Evolutionary conservation across 1,140 invertebrate species (phyloP).

Genomic region (Brachionus rubens): DNA sequence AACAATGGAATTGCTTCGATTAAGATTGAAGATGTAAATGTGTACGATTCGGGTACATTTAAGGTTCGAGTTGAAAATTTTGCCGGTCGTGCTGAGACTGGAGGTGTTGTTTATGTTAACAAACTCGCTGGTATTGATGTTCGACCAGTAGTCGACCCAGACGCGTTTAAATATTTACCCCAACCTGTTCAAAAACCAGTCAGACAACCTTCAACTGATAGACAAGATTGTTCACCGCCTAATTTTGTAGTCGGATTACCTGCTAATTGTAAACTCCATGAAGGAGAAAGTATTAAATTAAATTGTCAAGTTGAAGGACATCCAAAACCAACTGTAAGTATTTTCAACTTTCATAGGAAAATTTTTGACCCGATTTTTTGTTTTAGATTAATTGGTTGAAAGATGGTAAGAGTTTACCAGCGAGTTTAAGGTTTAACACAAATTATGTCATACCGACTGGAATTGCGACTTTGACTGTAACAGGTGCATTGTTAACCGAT

Average conservation of each 20-base stretch:
- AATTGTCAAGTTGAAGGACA: slow-evolving; percentile 54
- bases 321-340: slow-evolving; percentile 57
- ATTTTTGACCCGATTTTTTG: slow-evolving; percentile 54
- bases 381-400: slow-evolving; percentile 37
- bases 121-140: slow-evolving; percentile 28
- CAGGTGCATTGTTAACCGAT: background rate
- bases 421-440: slow-evolving; percentile 17
- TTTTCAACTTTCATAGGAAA: slow-evolving; percentile 78
- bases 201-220: background rate
- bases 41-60: background rate
- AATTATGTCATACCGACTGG: slow-evolving; percentile 39
- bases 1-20: slow-evolving; percentile 19
- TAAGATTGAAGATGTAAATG: slow-evolving; percentile 17
- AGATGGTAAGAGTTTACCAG: slow-evolving; percentile 34
- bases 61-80: slow-evolving; percentile 25
- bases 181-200: slow-evolving; percentile 19
- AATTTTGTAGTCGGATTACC: slow-evolving; percentile 34
- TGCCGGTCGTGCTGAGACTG: slow-evolving; percentile 2
- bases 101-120: slow-evolving; percentile 9
- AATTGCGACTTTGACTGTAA: background rate
- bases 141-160: slow-evolving; percentile 30
- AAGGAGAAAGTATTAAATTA: slow-evolving; percentile 52
- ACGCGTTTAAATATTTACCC: slow-evolving; percentile 37
- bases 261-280: slow-evolving; percentile 47
- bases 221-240: background rate